Percentiles rank a stretch among this genome's conserved stretches.
phyloP scores from a whole-genome alignment of 2,888 invertebrate species.

The Dilophus febrilis region DNA sequence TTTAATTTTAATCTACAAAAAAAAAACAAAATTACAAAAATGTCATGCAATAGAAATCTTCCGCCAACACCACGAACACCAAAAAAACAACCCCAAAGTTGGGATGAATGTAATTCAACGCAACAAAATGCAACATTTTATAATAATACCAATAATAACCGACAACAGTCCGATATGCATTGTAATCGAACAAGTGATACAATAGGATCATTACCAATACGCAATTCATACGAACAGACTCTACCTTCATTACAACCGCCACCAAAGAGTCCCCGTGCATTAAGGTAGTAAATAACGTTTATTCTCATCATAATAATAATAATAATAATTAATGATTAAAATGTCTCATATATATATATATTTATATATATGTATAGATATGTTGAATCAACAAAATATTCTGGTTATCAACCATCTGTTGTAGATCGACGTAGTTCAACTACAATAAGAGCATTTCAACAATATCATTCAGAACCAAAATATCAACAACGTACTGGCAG shows the following conservation, averaged over 20 bases:
- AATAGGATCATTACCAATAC: conserved; percentile 5
- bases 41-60: conserved; percentile 8
- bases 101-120: conserved; percentile 15
- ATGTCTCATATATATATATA: too few relatives aligned
- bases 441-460: not conserved
- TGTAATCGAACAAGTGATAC: conserved; percentile 6
- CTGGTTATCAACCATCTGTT: not conserved
- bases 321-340: too few relatives aligned
- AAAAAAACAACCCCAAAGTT: conserved; percentile 15
- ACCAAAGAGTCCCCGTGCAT: conserved; percentile 22
- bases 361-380: too few relatives aligned
- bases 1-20: too few relatives aligned
- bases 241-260: too few relatives aligned
- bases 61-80: conserved; percentile 17
- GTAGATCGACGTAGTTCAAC: too few relatives aligned
- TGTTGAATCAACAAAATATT: not conserved
- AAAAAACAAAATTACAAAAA: too few relatives aligned
- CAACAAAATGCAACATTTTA: too few relatives aligned
- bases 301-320: conserved; percentile 10
- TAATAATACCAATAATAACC: conserved; percentile 12
- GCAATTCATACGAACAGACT: conserved; percentile 15
- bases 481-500: not conserved
- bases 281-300: conserved; percentile 26
- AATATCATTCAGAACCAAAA: conserved; percentile 3
- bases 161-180: not conserved